Percentiles rank a stretch among this genome's conserved stretches.
Conservation (phyloP, 2,113 vertebrate genomes). For the Hemibagrus wyckioides region DNA sequence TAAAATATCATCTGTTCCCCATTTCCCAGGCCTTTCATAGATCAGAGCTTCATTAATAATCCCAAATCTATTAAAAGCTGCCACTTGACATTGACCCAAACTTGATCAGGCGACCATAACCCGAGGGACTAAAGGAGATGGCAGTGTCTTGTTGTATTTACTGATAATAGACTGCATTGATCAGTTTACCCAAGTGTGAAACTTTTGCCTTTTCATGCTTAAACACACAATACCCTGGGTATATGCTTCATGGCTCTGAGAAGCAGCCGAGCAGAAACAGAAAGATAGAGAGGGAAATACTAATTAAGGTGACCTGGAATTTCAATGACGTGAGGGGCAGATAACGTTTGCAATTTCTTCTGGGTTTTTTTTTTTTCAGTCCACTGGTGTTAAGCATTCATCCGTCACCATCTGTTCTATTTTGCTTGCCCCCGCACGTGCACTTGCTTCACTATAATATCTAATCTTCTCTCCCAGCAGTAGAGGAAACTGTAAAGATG, state of each 20-base stretch:
- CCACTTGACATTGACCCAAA: slow-evolving; percentile 16
- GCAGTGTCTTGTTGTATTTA: slow-evolving; percentile 36
- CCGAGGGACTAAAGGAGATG: slow-evolving; percentile 20
- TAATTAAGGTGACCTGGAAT: slow-evolving; percentile 51
- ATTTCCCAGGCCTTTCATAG: background rate
- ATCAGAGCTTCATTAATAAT: background rate
- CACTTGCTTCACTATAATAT: slow-evolving; percentile 26
- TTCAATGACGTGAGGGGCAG: slow-evolving; percentile 37
- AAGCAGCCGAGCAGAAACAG: slow-evolving; percentile 34
- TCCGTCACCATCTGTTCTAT: slow-evolving; percentile 33
- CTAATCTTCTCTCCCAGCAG: slow-evolving; percentile 35
- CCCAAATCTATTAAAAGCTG: background rate
- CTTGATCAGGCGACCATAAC: background rate
- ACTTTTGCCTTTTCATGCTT: slow-evolving; percentile 45
- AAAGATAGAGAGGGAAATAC: slow-evolving; percentile 40
- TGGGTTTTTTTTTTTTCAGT: slow-evolving; percentile 32
- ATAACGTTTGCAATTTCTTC: slow-evolving; percentile 33
- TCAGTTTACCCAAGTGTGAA: slow-evolving; percentile 54
- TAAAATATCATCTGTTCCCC: background rate
- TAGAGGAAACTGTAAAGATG: slow-evolving; percentile 30
- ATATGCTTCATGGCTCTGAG: slow-evolving; percentile 25
- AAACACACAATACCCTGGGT: slow-evolving; percentile 39
- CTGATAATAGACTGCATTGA: slow-evolving; percentile 44
- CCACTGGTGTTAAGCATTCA: slow-evolving; percentile 37
- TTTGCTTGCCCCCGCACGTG: background rate